phyloP scores from a whole-genome alignment of 1,140 invertebrate genomes.

The Brachionus koreanus region DNA sequence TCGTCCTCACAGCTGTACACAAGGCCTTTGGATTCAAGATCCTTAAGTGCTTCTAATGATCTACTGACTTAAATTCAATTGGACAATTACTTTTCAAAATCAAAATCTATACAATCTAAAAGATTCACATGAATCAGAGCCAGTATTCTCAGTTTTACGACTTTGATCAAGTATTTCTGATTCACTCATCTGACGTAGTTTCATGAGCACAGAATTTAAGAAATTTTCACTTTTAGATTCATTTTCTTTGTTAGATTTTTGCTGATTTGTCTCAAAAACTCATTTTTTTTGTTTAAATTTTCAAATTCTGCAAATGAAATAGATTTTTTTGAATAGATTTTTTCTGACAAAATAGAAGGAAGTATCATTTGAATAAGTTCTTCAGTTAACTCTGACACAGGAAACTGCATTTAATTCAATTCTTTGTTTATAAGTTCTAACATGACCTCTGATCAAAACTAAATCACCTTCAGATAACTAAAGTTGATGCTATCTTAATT shows the following conservation, averaged over 20 bases:
- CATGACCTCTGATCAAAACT: background rate
- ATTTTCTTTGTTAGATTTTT: background rate
- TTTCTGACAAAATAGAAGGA: background rate
- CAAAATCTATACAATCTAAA: background rate
- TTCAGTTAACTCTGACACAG: background rate
- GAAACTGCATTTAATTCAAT: slow-evolving; percentile 25
- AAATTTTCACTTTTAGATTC: slow-evolving; percentile 10
- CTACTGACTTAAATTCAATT: background rate
- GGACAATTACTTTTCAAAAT: slow-evolving; percentile 35
- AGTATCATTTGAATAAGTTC: slow-evolving; percentile 25
- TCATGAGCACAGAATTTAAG: background rate
- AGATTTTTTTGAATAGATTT: background rate
- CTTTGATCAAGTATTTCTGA: background rate
- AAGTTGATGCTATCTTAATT: background rate
- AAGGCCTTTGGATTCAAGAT: slow-evolving; percentile 7
- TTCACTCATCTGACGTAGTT: slow-evolving; percentile 13
- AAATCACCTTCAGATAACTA: background rate
- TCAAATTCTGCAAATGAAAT: background rate
- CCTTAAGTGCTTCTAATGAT: slow-evolving; percentile 10
- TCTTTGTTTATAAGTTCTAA: background rate
- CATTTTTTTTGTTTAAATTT: background rate
- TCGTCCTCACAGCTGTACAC: slow-evolving; percentile 41
- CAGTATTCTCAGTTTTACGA: background rate
- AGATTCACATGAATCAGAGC: background rate
- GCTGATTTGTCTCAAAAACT: background rate